Conservation (phyloP, 2,888 invertebrate genomes). For the Quadriops clusia region DNA sequence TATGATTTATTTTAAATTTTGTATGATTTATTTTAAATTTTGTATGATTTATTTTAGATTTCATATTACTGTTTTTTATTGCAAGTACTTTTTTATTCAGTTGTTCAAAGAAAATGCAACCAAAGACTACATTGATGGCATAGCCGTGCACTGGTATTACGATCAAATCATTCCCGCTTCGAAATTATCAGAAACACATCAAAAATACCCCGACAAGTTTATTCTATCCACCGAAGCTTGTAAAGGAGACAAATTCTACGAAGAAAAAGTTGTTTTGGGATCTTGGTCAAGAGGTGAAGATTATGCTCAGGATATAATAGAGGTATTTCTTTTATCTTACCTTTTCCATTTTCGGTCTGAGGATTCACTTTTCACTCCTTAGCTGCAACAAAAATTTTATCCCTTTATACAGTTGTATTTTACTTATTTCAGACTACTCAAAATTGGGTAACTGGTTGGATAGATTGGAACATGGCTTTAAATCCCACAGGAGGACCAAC, state of each 20-base stretch:
- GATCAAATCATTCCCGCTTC: constrained; percentile 46
- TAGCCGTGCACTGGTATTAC: constrained; percentile 76
- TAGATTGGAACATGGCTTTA: constrained; percentile 78
- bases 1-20: no score
- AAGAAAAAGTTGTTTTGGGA: constrained; percentile 40
- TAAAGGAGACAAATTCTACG: constrained; percentile 38
- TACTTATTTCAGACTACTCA: constrained; percentile 48
- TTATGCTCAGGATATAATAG: constrained; percentile 45
- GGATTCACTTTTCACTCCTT: background rate
- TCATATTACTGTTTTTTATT: no score
- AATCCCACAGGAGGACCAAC: constrained; percentile 64
- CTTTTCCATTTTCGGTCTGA: no score
- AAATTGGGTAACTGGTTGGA: constrained; percentile 66
- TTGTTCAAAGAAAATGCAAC: constrained; percentile 35
- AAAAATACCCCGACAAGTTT: constrained; percentile 33
- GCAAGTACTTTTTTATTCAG: no score
- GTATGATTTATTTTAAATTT: no score
- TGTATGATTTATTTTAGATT: no score
- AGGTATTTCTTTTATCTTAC: no score
- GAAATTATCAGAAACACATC: constrained; percentile 44
- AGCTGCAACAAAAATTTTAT: background rate
- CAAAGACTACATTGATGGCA: constrained; percentile 55
- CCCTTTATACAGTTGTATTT: constrained; percentile 3
- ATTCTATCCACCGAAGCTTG: constrained; percentile 77
- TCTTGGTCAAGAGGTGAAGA: constrained; percentile 47